Evolutionary conservation across 2,113 vertebrate genomes (phyloP).

Genomic region (Atractosteus spatula): DNA sequence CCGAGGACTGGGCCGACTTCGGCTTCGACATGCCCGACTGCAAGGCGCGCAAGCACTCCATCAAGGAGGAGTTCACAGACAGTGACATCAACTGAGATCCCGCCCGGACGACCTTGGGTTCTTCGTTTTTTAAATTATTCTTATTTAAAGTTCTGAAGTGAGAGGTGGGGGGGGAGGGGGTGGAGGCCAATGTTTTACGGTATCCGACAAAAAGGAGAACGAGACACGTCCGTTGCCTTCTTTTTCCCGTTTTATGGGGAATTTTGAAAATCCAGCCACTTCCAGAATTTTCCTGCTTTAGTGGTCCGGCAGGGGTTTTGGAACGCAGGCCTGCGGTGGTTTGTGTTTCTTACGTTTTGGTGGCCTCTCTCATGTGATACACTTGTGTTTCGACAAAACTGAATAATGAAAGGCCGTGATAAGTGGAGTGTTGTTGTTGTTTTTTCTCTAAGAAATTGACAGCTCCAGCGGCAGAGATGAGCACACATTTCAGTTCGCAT

Average conservation of each 20-base stretch:
- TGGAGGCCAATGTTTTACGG: not conserved
- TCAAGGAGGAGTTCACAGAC: constrained; percentile 94
- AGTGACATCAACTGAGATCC: constrained; percentile 76
- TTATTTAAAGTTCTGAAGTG: constrained; percentile 9
- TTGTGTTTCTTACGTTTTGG: too few species aligned
- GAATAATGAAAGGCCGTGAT: too few species aligned
- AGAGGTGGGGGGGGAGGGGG: not conserved
- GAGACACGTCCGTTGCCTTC: not conserved
- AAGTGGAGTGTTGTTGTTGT: too few species aligned
- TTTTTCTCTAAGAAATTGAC: too few species aligned
- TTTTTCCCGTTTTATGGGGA: constrained; percentile 1
- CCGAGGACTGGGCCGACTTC: constrained; percentile 95
- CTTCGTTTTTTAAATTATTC: not conserved
- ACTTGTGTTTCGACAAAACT: too few species aligned
- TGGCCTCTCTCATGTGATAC: too few species aligned
- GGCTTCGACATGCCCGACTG: constrained; percentile 97
- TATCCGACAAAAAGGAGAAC: not conserved
- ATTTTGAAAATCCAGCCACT: constrained; percentile 12
- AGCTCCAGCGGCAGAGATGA: too few species aligned
- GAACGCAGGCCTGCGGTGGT: too few species aligned
- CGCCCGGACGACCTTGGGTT: not conserved
- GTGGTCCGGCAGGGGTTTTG: not conserved
- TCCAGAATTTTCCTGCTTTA: constrained; percentile 13
- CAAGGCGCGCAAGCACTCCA: constrained; percentile 83
- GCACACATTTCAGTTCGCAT: too few species aligned